Base-by-base conservation (phyloP, 1,140 invertebrate genomes). In the Bactericera cockerelli region DNA sequence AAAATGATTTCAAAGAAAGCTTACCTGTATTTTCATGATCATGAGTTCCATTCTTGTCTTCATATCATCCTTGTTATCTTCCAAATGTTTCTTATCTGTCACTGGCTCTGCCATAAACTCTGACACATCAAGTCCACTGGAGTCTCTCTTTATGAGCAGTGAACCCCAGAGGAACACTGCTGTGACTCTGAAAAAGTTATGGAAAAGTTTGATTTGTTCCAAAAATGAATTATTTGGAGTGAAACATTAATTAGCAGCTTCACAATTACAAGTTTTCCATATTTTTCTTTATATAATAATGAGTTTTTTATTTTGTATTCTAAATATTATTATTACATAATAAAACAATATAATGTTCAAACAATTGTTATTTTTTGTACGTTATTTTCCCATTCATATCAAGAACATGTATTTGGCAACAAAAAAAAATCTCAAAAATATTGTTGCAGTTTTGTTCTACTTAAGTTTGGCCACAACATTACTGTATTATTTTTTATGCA, bases 11-110 rank as follows among this genome's bases (percentile, higher is more conserved):
- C n/a, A n/a, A n/a, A n/a, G n/a, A n/a, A n/a, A n/a, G n/a, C n/a
- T n/a, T 62, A 79, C 77, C 70, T 78, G 92, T 60, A 93, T 87
- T 71, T 83, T 84, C 80, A 95, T 80, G 24, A 97, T 92, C 67
- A 95, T 73, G 8, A 92, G 66, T 72, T 96, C 93, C 88, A 96
- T 93, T 69, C 81, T 84, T 1, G 81, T 80, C 70, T 85, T 90
- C 87, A 95, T 95, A 63, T 89, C 84, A 63, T 82, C 71, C 54
- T 72, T 64, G 63, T 80, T 83, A 62, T 77, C 72, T 57, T 81
- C 69, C 10, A 93, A 69, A 3, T 75, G 70, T 2, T 77, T 70
- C 0, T 77, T 24, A 24, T 81, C 77, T n/a, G 89, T 93, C 26
- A 93, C 78, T 0, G 90, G 87, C 58, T 81, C 75, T 1, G 87